A percentile compares a stretch with the other conserved stretches of the same genome.
Conservation (phyloP, 1,140 invertebrate genomes). For the Formica selysi region DNA sequence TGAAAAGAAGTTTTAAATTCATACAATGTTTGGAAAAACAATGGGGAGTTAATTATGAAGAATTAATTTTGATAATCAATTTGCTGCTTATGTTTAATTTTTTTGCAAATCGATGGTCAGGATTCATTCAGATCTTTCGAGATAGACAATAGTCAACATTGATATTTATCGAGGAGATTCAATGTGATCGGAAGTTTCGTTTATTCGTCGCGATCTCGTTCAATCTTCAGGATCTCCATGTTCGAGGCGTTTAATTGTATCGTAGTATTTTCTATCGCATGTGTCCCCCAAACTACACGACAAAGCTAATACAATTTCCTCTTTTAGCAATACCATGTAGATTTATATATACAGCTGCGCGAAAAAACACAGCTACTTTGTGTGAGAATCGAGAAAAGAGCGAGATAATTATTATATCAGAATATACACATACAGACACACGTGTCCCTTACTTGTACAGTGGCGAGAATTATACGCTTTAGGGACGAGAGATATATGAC, state of each 20-base stretch:
- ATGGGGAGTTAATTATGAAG: not conserved
- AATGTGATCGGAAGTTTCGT: not conserved
- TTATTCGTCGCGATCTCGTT: not conserved
- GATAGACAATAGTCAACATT: not conserved
- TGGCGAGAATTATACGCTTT: conserved; percentile 19
- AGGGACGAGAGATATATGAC: conserved; percentile 53
- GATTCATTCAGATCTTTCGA: too few relatives aligned
- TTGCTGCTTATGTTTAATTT: not conserved
- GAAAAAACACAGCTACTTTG: not conserved
- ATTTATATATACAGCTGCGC: conserved; percentile 34
- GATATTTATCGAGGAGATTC: not conserved
- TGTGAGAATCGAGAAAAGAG: not conserved
- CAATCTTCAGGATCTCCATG: conserved; percentile 12
- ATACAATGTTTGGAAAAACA: not conserved
- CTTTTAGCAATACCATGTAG: conserved; percentile 42
- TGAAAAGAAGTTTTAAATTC: not conserved
- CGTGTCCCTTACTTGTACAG: conserved; percentile 39
- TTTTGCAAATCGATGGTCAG: too few relatives aligned
- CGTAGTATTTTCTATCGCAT: conserved; percentile 30
- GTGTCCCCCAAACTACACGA: not conserved
- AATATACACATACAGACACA: not conserved
- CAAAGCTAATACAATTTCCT: conserved; percentile 49
- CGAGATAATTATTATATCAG: conserved; percentile 17
- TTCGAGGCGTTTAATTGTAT: conserved; percentile 23
- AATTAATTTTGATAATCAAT: not conserved